Evolutionary conservation across 1,140 invertebrate species (phyloP).

Genomic region (Mercenaria mercenaria): DNA sequence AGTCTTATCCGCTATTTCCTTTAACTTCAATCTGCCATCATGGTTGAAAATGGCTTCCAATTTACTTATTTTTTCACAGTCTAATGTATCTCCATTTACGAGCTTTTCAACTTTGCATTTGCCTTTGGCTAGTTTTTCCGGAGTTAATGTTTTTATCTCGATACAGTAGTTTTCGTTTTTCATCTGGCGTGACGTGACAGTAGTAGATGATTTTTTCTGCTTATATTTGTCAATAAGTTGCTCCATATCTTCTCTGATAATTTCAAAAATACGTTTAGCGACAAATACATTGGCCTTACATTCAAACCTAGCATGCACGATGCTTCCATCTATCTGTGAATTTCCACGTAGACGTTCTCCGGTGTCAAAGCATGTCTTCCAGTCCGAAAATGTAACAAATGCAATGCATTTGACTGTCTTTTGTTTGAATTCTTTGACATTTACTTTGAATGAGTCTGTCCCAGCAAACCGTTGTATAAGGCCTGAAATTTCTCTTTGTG

Average conservation of each 20-base stretch:
- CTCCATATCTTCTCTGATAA: slow-evolving; percentile 58
- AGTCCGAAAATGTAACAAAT: slow-evolving; percentile 72
- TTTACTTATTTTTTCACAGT: slow-evolving; percentile 42
- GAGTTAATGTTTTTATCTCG: slow-evolving; percentile 66
- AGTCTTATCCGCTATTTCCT: slow-evolving; percentile 66
- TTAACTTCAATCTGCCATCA: slow-evolving; percentile 67
- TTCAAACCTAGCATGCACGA: slow-evolving; percentile 46
- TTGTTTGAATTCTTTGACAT: slow-evolving; percentile 43
- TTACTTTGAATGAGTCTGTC: slow-evolving; percentile 58
- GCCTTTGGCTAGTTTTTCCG: slow-evolving; percentile 54
- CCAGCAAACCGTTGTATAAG: slow-evolving; percentile 45
- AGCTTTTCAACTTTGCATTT: slow-evolving; percentile 66
- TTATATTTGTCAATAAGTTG: slow-evolving; percentile 26
- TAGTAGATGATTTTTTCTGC: slow-evolving; percentile 4
- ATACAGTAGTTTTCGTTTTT: slow-evolving; percentile 64
- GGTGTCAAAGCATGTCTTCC: slow-evolving; percentile 63
- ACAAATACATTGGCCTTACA: slow-evolving; percentile 68
- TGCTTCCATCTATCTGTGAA: background rate
- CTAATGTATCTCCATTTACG: slow-evolving; percentile 72
- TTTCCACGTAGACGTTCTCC: background rate
- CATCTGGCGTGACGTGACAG: slow-evolving; percentile 35
- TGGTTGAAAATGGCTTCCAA: slow-evolving; percentile 65
- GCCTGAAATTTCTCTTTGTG: slow-evolving; percentile 10
- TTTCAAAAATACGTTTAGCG: slow-evolving; percentile 49
- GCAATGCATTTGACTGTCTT: slow-evolving; percentile 51